Percentiles rank a stretch among this genome's conserved stretches.
Evolutionary conservation across 2,113 vertebrate species (phyloP).

Genomic region (Aspidoscelis tigris): DNA sequence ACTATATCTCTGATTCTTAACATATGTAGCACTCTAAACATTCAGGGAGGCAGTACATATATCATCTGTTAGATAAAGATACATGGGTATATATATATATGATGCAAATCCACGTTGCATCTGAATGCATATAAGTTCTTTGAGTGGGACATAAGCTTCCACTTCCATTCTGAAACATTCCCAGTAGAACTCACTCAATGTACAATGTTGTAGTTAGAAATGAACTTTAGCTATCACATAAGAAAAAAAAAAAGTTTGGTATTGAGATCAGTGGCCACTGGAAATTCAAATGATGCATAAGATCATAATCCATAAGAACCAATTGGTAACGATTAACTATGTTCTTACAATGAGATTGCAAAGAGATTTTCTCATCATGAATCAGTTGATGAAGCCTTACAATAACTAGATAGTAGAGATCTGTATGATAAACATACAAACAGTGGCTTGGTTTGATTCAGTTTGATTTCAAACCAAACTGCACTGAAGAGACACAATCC

Average conservation of each 20-base stretch:
- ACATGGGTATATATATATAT: background rate
- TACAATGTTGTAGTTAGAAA: background rate
- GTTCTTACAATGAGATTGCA: background rate
- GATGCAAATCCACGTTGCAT: background rate
- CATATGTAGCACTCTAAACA: background rate
- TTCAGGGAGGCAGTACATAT: background rate
- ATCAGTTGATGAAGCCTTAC: background rate
- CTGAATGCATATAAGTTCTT: background rate
- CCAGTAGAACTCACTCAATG: too few relatives aligned
- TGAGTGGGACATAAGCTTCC: background rate
- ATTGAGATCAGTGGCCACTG: background rate
- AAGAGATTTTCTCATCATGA: background rate
- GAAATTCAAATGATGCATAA: background rate
- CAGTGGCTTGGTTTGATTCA: too few relatives aligned
- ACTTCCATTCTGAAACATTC: background rate
- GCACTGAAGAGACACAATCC: too few relatives aligned
- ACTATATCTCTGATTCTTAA: background rate
- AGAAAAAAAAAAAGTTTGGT: background rate
- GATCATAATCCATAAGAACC: background rate
- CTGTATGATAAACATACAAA: too few relatives aligned
- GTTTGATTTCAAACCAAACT: too few relatives aligned
- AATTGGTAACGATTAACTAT: background rate
- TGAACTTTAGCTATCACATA: background rate
- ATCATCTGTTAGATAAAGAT: background rate
- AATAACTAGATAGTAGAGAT: background rate